Evolutionary conservation across 1,140 invertebrate species (phyloP), one percentile per base, ranked within the genome.

Genomic region (Mesaphorura yosii): DNA sequence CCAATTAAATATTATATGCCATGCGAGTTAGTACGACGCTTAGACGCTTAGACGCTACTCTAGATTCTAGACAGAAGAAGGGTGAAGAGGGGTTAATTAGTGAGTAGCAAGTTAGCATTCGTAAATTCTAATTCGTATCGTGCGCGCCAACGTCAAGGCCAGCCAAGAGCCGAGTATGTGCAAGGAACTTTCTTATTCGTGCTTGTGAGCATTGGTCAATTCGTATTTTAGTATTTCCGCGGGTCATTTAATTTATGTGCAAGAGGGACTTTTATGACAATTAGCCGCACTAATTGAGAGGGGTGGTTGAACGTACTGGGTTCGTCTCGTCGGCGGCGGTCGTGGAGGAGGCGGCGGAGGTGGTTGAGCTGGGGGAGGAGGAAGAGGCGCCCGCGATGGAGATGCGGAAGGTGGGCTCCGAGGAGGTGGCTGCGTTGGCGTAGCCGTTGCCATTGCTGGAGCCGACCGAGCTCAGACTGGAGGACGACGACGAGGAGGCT

Each of bases 231-330:
- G 25, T 23, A 39, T 19, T 25, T 29, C n/a, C 19, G 14, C 19
- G 10, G 34, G 37, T 38, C 27, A 51, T 15, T 41, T 51, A 45
- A 22, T 4, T 15, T 25, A 25, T 48, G 17, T 31, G 15, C 23
- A 42, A 42, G n/a, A n/a, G n/a, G n/a, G n/a, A n/a, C n/a, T n/a
- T n/a, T 17, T 23, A 53, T 48, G 34, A 48, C 20, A 39, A 31
- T 41, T 48, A 51, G 34, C 14, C 25, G 27, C 31, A 40, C 17
- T 50, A 57, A 38, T 54, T 55, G 28, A 57, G 51, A 48, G 61
- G 52, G 38, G 57, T 53, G 53, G 61, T 59, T 27, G 57, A 57
- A 63, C 61, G 55, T 63, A 63, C 61, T 38, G 61, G 61, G n/a
- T n/a, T n/a, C n/a, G n/a, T n/a, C n/a, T n/a, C n/a, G 19, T 54